phyloP scores from a whole-genome alignment of 1,140 invertebrate species.

The Caenorhabditis briggsae region DNA sequence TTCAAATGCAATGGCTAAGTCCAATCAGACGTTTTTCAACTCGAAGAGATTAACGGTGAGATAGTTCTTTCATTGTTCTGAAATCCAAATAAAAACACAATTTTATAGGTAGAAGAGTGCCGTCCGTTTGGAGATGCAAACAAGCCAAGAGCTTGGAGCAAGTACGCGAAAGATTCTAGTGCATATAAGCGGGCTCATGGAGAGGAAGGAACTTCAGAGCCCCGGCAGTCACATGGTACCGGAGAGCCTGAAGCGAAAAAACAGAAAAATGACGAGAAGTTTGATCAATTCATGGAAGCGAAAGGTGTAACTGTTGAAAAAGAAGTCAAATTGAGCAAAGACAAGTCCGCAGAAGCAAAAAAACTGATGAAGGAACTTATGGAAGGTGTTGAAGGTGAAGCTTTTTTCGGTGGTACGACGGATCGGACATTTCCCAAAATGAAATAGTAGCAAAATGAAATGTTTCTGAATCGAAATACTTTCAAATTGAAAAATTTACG shows the following conservation, averaged over 20 bases:
- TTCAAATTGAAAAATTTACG: no score
- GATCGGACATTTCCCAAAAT: no score
- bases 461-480: no score
- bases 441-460: no score
- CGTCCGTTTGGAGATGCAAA: constrained; percentile 85
- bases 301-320: constrained; percentile 77
- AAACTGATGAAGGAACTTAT: constrained; percentile 49
- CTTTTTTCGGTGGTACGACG: not conserved
- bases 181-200: constrained; percentile 76
- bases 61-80: not conserved
- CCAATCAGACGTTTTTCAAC: constrained; percentile 88
- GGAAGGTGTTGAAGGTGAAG: constrained; percentile 38
- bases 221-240: constrained; percentile 79
- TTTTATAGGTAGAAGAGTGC: constrained; percentile 83
- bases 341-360: constrained; percentile 51
- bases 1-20: constrained; percentile 84
- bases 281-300: constrained; percentile 75
- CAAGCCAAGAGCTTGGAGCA: constrained; percentile 91
- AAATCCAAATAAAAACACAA: not conserved
- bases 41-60: constrained; percentile 83
- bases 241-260: constrained; percentile 79
- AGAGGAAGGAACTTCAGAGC: constrained; percentile 76
- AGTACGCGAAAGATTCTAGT: constrained; percentile 69
- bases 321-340: constrained; percentile 68
- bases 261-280: constrained; percentile 59